Base-by-base conservation (phyloP, 2,113 vertebrate genomes). In the Xenopus laevis region DNA sequence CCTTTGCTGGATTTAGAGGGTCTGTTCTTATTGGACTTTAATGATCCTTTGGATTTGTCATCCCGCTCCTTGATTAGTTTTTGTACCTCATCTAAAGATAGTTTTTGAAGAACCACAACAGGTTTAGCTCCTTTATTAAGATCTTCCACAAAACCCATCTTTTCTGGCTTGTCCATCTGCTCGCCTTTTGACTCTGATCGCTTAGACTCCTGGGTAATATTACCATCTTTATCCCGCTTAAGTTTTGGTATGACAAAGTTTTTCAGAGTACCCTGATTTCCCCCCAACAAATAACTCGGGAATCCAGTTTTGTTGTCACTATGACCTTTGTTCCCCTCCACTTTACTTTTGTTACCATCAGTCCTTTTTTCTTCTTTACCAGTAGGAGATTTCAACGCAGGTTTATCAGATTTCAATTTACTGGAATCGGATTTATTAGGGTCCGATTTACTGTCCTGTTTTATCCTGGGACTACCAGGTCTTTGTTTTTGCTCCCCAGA, bases 221-320 rank as follows among this genome's bases (percentile, higher is more conserved):
- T 92, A 74, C 75, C 89, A 78, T 96, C 94, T 81, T 92, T 98
- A 80, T 96, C 94, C 79, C 93, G 92, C 79, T 95, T 95, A 78
- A 96, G 94, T 93, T 97, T 97, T 86, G 96, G 96, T 93, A 98
- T 97, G 88, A 96, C 94, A 91, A 97, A 97, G 89, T 98, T 93
- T 92, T 96, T 96, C 84, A 97, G 83, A 63, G 93, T 86, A 1
- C 92, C 94, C 81, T 93, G 95, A 87, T 93, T 94, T 81, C 84
- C 92, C 71, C 96, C 92, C 83, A 96, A 89, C 79, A 97, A 92
- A 21, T 95, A 95, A 91, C 93, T 94, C 76, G 95, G 95, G 88
- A 98, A 96, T 77, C 95, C 93, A 78, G 94, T 80, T 86, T 94
- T 95, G 85, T 79, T 89, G 79, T 97, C 96, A 71, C 81, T 82